phyloP scores from a whole-genome alignment of 2,888 invertebrate species.

The Fissipunctia ypsillon region DNA sequence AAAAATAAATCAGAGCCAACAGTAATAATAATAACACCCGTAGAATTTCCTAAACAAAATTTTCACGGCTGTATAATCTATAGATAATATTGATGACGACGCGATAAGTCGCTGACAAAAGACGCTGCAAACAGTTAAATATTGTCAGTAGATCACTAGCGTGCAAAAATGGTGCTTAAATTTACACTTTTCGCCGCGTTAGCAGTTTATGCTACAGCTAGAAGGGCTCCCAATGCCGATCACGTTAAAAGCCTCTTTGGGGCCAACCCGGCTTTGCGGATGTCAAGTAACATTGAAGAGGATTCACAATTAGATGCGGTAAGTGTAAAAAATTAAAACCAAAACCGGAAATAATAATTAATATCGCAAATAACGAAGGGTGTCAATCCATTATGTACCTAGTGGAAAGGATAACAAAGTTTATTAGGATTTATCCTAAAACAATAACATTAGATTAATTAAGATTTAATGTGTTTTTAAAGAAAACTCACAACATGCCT shows the following conservation, averaged over 20 bases:
- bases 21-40: conserved; percentile 6
- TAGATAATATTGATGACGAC: conserved; percentile 48
- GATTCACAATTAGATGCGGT: conserved; percentile 79
- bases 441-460: background rate
- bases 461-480: background rate
- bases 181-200: conserved; percentile 64
- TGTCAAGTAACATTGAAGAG: conserved; percentile 72
- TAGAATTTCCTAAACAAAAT: conserved; percentile 1
- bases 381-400: background rate
- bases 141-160: conserved; percentile 50
- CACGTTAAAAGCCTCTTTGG: conserved; percentile 67
- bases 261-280: conserved; percentile 58
- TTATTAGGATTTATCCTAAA: background rate
- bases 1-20: background rate
- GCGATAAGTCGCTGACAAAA: conserved; percentile 64
- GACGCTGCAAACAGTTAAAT: background rate
- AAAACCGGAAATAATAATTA: background rate
- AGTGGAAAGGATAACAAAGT: background rate
- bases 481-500: background rate
- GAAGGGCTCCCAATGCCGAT: conserved; percentile 76
- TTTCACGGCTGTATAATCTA: conserved; percentile 44
- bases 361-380: background rate
- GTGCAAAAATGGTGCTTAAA: conserved; percentile 67
- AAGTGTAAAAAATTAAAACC: conserved; percentile 55
- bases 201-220: conserved; percentile 64